phyloP scores from a whole-genome alignment of 2,797 vertebrate species.

The Neostethus bicornis region DNA sequence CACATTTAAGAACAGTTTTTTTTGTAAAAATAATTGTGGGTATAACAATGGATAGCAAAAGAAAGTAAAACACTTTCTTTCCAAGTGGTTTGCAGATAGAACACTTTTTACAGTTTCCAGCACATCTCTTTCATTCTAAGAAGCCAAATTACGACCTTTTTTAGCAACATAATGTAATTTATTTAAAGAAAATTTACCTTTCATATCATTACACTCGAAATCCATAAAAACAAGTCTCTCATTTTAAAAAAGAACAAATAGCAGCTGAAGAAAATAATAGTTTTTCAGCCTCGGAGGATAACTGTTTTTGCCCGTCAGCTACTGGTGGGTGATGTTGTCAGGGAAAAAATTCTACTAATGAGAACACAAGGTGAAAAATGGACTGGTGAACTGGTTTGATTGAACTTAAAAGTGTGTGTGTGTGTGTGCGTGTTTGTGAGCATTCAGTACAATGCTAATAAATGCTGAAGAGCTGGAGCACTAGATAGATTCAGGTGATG shows the following conservation, averaged over 20 bases:
- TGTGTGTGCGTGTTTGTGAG: conserved; percentile 15
- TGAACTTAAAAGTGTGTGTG: conserved; percentile 13
- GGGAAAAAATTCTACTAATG: conserved; percentile 39
- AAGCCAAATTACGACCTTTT: background rate
- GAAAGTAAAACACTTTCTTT: background rate
- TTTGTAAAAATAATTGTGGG: background rate
- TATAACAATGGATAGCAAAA: background rate
- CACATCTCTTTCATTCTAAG: background rate
- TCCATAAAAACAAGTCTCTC: background rate
- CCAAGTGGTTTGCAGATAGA: background rate
- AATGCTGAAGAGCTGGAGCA: background rate
- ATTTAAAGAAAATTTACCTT: background rate
- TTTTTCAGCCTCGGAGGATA: conserved; percentile 42
- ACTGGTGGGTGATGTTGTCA: conserved; percentile 42
- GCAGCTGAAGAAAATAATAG: conserved; percentile 29
- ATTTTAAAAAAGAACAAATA: conserved; percentile 28
- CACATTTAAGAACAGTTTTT: background rate
- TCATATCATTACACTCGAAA: conserved; percentile 17
- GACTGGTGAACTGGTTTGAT: conserved; percentile 19
- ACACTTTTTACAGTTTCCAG: background rate
- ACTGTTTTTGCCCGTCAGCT: conserved; percentile 41
- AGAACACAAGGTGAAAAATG: conserved; percentile 41
- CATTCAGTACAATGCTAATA: conserved; percentile 1
- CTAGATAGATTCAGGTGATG: conserved; percentile 15
- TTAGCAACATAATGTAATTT: too few relatives aligned